phyloP scores from a whole-genome alignment of 1,140 invertebrate genomes.

The Hylyphantes graminicola region DNA sequence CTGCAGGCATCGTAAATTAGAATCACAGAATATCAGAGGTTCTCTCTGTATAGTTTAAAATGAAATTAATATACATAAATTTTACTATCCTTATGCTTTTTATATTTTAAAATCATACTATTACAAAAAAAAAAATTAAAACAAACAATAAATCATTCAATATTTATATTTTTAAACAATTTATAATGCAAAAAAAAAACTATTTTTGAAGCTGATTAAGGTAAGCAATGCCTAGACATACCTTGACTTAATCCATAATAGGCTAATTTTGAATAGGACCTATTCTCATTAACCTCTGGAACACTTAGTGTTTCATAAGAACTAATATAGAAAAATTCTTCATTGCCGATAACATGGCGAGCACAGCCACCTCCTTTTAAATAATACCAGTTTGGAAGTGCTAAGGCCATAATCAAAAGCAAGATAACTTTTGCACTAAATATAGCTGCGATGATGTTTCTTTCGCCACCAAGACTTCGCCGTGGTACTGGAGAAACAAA shows the following conservation, averaged over 20 bases:
- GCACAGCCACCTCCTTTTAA: constrained; percentile 61
- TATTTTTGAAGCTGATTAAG: background rate
- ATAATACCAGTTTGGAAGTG: constrained; percentile 63
- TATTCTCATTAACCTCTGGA: constrained; percentile 4
- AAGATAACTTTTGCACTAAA: constrained; percentile 61
- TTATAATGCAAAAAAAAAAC: constrained; percentile 7
- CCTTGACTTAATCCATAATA: constrained; percentile 56
- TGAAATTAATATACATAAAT: no score
- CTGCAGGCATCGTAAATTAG: no score
- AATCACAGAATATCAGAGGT: no score
- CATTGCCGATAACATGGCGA: constrained; percentile 57
- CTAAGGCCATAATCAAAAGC: constrained; percentile 61
- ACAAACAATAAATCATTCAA: no score
- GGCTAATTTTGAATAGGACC: constrained; percentile 29
- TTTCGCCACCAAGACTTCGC: constrained; percentile 9
- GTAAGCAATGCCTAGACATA: background rate
- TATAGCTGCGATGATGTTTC: constrained; percentile 61
- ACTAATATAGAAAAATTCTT: constrained; percentile 60
- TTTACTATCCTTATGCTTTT: no score
- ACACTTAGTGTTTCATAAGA: constrained; percentile 29
- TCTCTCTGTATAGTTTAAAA: no score
- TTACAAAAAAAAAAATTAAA: background rate
- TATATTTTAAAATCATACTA: no score
- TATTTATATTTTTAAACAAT: no score
- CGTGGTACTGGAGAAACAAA: constrained; percentile 27